Base-by-base conservation (phyloP, 2,113 vertebrate species). In the Elaphurus davidianus region DNA sequence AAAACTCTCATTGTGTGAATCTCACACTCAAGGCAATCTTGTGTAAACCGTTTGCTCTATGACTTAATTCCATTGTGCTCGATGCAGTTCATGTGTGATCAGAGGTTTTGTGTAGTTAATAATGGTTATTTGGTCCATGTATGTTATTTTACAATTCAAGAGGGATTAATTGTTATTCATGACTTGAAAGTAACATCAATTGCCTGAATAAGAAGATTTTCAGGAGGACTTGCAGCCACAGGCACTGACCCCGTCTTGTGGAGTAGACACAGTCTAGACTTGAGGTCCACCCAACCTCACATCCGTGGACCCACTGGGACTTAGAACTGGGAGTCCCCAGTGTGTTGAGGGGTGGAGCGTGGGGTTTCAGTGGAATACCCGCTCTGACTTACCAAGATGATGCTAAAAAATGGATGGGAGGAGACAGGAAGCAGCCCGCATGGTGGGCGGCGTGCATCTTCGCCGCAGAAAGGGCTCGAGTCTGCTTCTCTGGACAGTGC, bases 371-470 rank as follows among this genome's bases (percentile, higher is more conserved):
- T 28, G 14, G 40, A 11, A 28, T 33, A 14, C 27, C 36, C 23
- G 2, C 19, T 30, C 13, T 27, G 15, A 28, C 64, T 54, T 33
- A 4, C 0, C 8, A 23, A 17, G 10, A 10, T 4, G 45, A 27
- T 27, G 33, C 21, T 64, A 33, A 12, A n/a, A 12, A n/a, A 6
- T 0, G 19, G 30, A 25, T 25, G n/a, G 91, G 33, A n/a, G 27
- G 81, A 90, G 60, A 13, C 21, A 4, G 91, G 33, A 60, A 16
- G 52, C 36, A 4, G 17, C 8, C 43, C 6, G 15, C 45, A 2
- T 4, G 33, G 17, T 6, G 27, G 40, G 7, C 5, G 2, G 43
- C 2, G 3, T 1, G 33, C 1, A 9, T 16, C 40, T 1, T 4
- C 1, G 9, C 30, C 36, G 6, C 12, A 12, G 36, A 30, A 2